Conservation (phyloP, 2,888 invertebrate genomes). For the Diplazon laetatorius region DNA sequence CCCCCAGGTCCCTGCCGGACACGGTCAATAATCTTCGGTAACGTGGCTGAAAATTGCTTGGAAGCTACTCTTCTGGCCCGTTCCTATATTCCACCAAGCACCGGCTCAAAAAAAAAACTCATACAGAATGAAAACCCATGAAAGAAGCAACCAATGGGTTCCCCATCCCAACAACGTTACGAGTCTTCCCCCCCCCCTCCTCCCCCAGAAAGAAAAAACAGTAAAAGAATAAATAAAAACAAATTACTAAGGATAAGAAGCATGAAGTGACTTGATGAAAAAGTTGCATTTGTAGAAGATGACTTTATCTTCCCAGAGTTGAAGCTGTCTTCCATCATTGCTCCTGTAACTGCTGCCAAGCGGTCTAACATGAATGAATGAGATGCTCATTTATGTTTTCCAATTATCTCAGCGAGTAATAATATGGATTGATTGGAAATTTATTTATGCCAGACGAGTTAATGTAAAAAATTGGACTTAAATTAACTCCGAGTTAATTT, state of each 20-base stretch:
- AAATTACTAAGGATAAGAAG: constrained; percentile 25
- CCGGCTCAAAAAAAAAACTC: constrained; percentile 43
- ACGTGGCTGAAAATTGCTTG: constrained; percentile 60
- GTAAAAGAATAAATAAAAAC: constrained; percentile 29
- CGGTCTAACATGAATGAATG: no score
- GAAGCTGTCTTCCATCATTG: not conserved
- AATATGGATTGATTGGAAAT: no score
- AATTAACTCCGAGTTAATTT: no score
- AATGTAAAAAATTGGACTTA: no score
- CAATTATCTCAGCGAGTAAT: no score
- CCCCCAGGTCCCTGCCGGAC: constrained; percentile 42
- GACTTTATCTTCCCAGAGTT: constrained; percentile 22
- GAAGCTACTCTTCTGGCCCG: constrained; percentile 42
- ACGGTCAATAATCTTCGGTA: constrained; percentile 60
- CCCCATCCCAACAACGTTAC: constrained; percentile 1
- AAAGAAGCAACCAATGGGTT: constrained; percentile 16
- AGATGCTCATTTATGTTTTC: no score
- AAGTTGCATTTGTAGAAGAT: constrained; percentile 34
- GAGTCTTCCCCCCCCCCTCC: no score
- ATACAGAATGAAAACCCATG: constrained; percentile 42
- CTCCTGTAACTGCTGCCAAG: not conserved
- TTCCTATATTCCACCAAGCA: constrained; percentile 36
- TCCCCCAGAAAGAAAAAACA: constrained; percentile 2
- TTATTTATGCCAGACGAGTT: no score
- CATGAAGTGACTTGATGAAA: constrained; percentile 20